Evolutionary conservation across 2,888 invertebrate species (phyloP), one percentile per base, ranked within the genome.

Genomic region (Lacanobia wlatinum): DNA sequence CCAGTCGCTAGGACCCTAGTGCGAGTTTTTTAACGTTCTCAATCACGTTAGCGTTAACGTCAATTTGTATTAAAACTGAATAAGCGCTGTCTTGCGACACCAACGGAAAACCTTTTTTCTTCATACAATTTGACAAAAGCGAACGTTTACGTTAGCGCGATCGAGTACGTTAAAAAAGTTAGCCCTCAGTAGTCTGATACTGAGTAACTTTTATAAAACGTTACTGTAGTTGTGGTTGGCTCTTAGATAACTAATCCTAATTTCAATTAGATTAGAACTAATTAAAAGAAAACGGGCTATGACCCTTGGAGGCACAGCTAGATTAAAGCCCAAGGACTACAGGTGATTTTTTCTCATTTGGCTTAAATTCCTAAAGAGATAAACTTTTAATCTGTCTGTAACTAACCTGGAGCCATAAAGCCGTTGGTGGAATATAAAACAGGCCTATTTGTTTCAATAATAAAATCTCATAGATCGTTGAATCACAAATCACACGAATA

Each of bases 341-440:
- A 12, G 16, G 50, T 59, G 23, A 10, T 65, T 58, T 69, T 53
- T 74, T 75, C 50, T 76, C 48, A 70, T 76, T 76, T 55, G 18
- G 14, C 14, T 59, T 46, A 38, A 61, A 66, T 63, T 56, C 52
- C 38, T 50, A 63, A 50, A 69, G 23, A 67, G 64, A 64, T 64
- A 62, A 75, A 59, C 23, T 61, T 69, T 53, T 55, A 69, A 75
- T 75, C 46, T 53, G 18, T 34, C 56, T 48, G 61, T 75, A 74
- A 76, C 61, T 59, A 70, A 81, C 53, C 46, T 67, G 21, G 12
- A 64, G 59, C 38, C 34, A 56, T 28, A 34, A 48, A 70, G 12
- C 48, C 60, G 56, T 48, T 53, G 56, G 16, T 76, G 8, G 77
- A 70, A 76, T 76, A 61, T 61, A 64, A 81, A 81, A 68, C 48